These are phyloP conservation scores for Drosophila tristis DNA, from an alignment of 1,140 invertebrate genomes.

Conservation along the genomic window DNA sequence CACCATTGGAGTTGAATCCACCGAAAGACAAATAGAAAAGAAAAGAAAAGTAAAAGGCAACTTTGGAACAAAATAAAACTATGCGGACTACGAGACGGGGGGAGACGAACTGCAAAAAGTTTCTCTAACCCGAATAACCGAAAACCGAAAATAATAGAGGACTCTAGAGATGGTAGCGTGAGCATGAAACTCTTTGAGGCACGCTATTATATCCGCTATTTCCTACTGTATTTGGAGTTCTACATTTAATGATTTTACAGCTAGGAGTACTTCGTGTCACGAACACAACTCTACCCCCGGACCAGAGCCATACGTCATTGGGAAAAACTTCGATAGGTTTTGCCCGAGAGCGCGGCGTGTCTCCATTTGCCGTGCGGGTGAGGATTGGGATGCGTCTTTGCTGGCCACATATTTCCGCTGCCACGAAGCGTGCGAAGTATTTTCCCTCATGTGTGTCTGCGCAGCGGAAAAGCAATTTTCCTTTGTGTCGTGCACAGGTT, in stretches of 20 bases:
- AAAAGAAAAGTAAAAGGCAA: conserved; percentile 62
- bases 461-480: conserved; percentile 80
- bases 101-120: conserved; percentile 35
- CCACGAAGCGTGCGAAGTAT: conserved; percentile 76
- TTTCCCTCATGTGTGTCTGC: conserved; percentile 57
- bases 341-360: conserved; percentile 42
- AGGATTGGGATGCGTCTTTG: conserved; percentile 47
- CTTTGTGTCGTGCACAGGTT: conserved; percentile 80
- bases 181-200: conserved; percentile 2
- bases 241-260: no score
- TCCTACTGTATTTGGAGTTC: neutral
- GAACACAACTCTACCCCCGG: conserved; percentile 8
- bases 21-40: conserved; percentile 79
- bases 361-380: conserved; percentile 26
- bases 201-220: neutral
- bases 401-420: conserved; percentile 69
- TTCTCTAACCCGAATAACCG: conserved; percentile 33
- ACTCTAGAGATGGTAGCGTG: conserved; percentile 49
- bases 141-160: conserved; percentile 46
- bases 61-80: conserved; percentile 65
- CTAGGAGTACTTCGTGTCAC: neutral
- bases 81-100: conserved; percentile 23
- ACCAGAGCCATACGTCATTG: conserved; percentile 59
- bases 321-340: conserved; percentile 64
- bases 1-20: conserved; percentile 29